Percentiles rank a stretch among this genome's conserved stretches.
phyloP scores from a whole-genome alignment of 2,888 invertebrate species.

The Perdita meconis region DNA sequence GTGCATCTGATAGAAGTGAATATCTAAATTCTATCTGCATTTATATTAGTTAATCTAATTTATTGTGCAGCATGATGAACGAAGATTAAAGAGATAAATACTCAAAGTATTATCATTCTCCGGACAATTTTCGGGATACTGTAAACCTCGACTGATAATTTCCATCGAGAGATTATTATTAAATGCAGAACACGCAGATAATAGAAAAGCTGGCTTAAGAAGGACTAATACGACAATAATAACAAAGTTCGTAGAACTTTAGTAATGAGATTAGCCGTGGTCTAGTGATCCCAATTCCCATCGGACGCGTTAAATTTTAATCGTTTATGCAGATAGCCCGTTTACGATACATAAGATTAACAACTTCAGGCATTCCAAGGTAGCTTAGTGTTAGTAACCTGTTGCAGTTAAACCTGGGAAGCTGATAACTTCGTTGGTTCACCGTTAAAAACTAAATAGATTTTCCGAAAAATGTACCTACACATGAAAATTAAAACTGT shows the following conservation, averaged over 20 bases:
- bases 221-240: slow-evolving; percentile 27
- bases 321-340: slow-evolving; percentile 31
- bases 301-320: slow-evolving; percentile 46
- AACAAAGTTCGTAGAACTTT: slow-evolving; percentile 47
- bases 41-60: not conserved
- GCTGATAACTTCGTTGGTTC: too few species aligned
- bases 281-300: slow-evolving; percentile 24
- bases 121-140: not conserved
- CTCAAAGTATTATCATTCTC: not conserved
- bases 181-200: slow-evolving; percentile 23
- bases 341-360: slow-evolving; percentile 41
- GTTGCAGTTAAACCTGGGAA: slow-evolving; percentile 49
- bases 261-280: slow-evolving; percentile 48
- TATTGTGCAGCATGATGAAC: not conserved
- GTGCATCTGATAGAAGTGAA: too few species aligned
- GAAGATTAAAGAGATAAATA: too few species aligned
- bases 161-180: slow-evolving; percentile 12
- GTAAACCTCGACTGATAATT: slow-evolving; percentile 2
- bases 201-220: slow-evolving; percentile 27
- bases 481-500: too few species aligned
- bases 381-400: slow-evolving; percentile 37
- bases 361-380: slow-evolving; percentile 26
- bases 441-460: too few species aligned
- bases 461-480: too few species aligned
- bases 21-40: too few species aligned